Evolutionary conservation across 2,888 invertebrate genomes (phyloP), one percentile per base, ranked within the genome.

Genomic region (Taphrorychus bicolor): DNA sequence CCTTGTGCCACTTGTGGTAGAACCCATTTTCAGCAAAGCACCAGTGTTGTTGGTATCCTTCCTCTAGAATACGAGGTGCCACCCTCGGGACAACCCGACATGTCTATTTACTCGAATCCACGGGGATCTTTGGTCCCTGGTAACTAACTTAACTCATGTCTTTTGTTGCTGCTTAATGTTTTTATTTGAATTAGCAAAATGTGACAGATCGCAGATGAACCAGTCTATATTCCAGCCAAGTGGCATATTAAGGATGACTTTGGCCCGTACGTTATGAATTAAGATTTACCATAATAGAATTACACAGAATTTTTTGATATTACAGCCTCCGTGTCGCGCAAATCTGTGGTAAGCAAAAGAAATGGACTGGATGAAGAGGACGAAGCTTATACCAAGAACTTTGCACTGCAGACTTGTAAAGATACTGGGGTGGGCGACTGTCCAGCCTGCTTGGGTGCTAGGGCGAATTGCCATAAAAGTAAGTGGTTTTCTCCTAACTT

Each of bases 351-450:
- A n/a, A 41, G 22, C 52, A 59, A 14, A 52, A 22, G 67, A 40
- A 67, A 67, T 62, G 67, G 67, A 0, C 17, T 62, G 9, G 67
- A 67, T 19, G 41, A 49, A 17, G 56, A 57, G 14, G 54, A 54
- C 18, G 24, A 21, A 48, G 57, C n/a, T 41, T 57, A 41, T 7
- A 14, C 32, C 5, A 69, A 53, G 48, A 69, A 51, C 21, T 57
- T 58, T 24, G 58, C 59, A 3, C 21, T 68, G 5, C 70, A 70
- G 42, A 70, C 70, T 4, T 68, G 67, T 32, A 70, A 54, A 66
- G 68, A 70, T 17, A 69, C 70, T 14, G 70, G 59, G 48, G 70
- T 70, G 2, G 70, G 70, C 49, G 70, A 70, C 49, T 70, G 70
- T 42, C 70, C 70, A 9, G 65, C 69, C 19, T 58, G 67, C 40